Evolutionary conservation across 2,113 vertebrate species (phyloP).

Genomic region (Pipra filicauda): DNA sequence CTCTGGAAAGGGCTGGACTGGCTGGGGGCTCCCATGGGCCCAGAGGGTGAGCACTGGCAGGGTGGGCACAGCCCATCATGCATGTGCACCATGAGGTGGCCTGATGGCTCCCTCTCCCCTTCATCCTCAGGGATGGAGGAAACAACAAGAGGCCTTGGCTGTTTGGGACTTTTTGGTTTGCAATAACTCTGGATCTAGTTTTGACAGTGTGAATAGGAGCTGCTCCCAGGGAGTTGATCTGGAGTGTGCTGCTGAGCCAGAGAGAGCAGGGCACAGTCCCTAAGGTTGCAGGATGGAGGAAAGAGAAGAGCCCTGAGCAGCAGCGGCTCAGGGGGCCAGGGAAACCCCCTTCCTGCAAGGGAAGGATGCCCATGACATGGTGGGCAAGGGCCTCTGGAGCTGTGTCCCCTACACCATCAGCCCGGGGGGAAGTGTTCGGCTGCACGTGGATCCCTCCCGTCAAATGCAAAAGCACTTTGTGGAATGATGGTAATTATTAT

Average conservation of each 20-base stretch:
- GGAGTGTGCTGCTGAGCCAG: neutral
- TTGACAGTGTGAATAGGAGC: neutral
- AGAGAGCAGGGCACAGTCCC: neutral
- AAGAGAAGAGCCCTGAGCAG: neutral
- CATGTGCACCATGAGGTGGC: accelerated
- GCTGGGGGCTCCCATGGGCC: no score
- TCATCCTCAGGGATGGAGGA: neutral
- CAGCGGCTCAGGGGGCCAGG: neutral
- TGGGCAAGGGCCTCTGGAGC: neutral
- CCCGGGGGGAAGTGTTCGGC: neutral
- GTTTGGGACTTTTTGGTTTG: neutral
- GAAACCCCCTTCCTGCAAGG: neutral
- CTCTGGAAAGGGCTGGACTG: accelerated
- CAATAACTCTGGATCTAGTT: neutral
- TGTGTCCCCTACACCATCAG: accelerated
- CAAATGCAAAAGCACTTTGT: neutral
- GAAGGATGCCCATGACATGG: accelerated
- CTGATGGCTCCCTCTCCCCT: accelerated
- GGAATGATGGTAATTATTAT: slow-evolving; percentile 20
- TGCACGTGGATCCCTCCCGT: neutral
- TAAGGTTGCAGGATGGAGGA: neutral
- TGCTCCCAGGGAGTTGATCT: neutral
- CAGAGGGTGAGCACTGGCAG: no score
- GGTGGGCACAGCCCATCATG: neutral
- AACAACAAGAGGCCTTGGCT: neutral